Conservation (phyloP, 2,888 invertebrate species). For the Lutraria lutraria region DNA sequence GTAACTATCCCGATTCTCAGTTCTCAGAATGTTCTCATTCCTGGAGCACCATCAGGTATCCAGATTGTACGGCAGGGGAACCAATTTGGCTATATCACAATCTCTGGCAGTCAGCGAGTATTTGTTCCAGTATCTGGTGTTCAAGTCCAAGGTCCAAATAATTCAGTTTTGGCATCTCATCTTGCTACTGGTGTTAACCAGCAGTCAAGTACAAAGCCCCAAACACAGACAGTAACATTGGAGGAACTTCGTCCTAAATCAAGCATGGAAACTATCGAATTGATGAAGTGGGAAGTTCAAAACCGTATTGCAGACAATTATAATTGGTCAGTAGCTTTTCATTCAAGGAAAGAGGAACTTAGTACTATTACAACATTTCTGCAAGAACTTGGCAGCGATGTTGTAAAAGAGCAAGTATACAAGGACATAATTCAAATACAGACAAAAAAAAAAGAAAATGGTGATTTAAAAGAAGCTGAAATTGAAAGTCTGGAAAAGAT, state of each 20-base stretch:
- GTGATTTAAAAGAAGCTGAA: constrained; percentile 89
- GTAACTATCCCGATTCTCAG: background rate
- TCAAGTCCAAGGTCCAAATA: background rate
- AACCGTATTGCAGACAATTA: constrained; percentile 78
- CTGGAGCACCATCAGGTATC: constrained; percentile 31
- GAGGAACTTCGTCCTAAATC: constrained; percentile 73
- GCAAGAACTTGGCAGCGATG: constrained; percentile 95
- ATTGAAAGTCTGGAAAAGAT: constrained; percentile 90
- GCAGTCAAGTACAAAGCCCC: constrained; percentile 23
- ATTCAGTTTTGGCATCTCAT: constrained; percentile 32
- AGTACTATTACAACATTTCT: constrained; percentile 92
- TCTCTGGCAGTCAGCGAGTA: constrained; percentile 58
- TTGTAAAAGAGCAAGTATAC: constrained; percentile 97
- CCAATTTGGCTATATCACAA: constrained; percentile 62
- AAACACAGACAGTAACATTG: constrained; percentile 22
- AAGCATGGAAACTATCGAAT: constrained; percentile 79
- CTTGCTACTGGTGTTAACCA: background rate
- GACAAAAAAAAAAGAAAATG: constrained; percentile 90
- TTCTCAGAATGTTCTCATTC: constrained; percentile 19
- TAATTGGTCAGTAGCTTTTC: constrained; percentile 74
- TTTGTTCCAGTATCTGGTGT: constrained; percentile 61
- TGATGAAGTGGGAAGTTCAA: constrained; percentile 79
- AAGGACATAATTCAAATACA: constrained; percentile 95
- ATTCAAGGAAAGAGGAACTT: constrained; percentile 75
- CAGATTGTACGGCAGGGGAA: constrained; percentile 53